These are phyloP conservation scores for Chloropsis cyanopogon DNA, from an alignment of 2,113 vertebrate genomes.

Conservation along the genomic window DNA sequence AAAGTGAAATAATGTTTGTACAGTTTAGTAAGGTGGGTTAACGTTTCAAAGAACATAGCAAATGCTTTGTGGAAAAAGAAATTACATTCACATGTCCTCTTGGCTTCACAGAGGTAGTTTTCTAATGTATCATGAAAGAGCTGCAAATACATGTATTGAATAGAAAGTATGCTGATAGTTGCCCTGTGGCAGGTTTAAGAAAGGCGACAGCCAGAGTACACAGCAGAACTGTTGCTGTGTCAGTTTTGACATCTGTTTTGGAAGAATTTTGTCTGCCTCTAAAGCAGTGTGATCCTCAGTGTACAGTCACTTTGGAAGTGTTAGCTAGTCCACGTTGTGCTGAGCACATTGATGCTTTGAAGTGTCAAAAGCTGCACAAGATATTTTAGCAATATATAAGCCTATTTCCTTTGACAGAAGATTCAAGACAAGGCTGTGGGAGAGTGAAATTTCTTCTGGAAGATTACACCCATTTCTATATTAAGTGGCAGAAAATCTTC, in stretches of 20 bases:
- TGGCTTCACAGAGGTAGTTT: not conserved
- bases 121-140: not conserved
- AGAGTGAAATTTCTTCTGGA: constrained; percentile 37
- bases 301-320: not conserved
- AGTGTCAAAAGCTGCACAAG: constrained; percentile 1
- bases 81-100: not conserved
- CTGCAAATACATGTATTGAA: not conserved
- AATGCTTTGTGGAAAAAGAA: not conserved
- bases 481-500: constrained; percentile 8
- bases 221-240: not conserved
- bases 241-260: constrained; percentile 16
- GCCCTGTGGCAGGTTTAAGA: not conserved
- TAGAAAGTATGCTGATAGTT: not conserved
- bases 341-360: not conserved
- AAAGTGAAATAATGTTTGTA: constrained; percentile 60
- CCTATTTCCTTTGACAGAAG: not conserved
- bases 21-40: constrained; percentile 2
- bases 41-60: not conserved
- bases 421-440: not conserved
- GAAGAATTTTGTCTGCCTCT: not conserved
- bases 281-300: not conserved
- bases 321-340: not conserved
- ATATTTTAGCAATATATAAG: constrained; percentile 2
- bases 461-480: constrained; percentile 41
- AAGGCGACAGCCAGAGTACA: not conserved